A percentile compares a stretch with the other conserved stretches of the same genome.
Evolutionary conservation across 2,113 vertebrate species (phyloP).

Genomic region (Corydoras maculifer): DNA sequence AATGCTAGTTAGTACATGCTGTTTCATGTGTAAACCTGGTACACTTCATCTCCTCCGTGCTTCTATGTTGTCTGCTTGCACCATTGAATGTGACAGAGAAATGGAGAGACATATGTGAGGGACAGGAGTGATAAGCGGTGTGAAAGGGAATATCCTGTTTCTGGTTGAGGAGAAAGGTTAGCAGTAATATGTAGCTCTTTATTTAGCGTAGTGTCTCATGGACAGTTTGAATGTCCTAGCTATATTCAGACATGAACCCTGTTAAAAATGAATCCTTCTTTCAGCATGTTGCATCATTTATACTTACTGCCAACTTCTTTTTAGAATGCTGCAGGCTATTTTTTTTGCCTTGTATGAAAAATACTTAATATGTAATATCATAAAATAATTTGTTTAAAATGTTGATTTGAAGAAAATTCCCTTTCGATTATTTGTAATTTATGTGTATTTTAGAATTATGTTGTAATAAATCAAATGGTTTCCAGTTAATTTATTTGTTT

Average conservation of each 20-base stretch:
- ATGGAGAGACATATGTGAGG: conserved; percentile 44
- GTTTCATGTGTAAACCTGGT: background rate
- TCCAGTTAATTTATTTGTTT: background rate
- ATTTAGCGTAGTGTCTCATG: conserved; percentile 56
- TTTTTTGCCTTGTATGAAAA: no score
- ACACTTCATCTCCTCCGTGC: background rate
- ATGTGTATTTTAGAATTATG: no score
- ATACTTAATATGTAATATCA: no score
- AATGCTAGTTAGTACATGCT: no score
- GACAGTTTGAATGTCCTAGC: conserved; percentile 41
- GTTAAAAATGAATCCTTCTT: conserved; percentile 49
- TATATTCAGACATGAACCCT: conserved; percentile 43
- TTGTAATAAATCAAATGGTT: no score
- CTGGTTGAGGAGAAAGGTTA: conserved; percentile 55
- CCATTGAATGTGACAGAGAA: conserved; percentile 57
- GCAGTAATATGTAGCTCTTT: conserved; percentile 61
- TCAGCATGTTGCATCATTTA: conserved; percentile 63
- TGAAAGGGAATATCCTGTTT: conserved; percentile 62
- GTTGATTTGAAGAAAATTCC: no score
- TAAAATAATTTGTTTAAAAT: no score
- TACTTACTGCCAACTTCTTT: conserved; percentile 15
- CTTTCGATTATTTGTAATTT: no score
- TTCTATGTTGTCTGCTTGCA: background rate
- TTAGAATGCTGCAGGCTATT: no score
- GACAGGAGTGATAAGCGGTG: conserved; percentile 48